Percentiles rank a stretch among this genome's conserved stretches.
phyloP scores from a whole-genome alignment of 30 jellyfish, hydroid and myxozoan genomes.

The Pseudorhiza aurosa region DNA sequence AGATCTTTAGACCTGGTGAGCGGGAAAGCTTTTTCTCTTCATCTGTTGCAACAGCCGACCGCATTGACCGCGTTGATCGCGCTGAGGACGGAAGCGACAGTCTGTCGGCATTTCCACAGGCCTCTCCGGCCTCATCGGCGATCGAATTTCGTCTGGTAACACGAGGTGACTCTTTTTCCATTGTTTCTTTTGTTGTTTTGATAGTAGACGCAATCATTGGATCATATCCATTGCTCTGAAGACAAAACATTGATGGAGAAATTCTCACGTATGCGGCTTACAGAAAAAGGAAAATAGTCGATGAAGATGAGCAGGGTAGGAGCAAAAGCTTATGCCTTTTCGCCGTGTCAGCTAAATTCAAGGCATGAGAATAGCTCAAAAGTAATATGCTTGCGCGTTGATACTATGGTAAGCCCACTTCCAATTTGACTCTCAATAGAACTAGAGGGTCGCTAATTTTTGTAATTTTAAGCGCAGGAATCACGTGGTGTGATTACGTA shows the following conservation, averaged over 20 bases:
- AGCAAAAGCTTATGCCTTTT: too few species aligned
- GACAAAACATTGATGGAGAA: neutral
- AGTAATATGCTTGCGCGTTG: too few species aligned
- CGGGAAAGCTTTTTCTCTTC: slow-evolving; percentile 26
- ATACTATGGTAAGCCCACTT: too few species aligned
- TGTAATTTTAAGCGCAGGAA: too few species aligned
- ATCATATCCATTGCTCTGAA: neutral
- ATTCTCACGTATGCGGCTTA: too few species aligned
- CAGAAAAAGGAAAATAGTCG: too few species aligned
- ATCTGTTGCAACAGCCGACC: slow-evolving; percentile 6
- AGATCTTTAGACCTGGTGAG: slow-evolving; percentile 59
- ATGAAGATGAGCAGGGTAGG: too few species aligned
- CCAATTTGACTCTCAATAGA: too few species aligned
- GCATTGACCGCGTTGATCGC: slow-evolving; percentile 24
- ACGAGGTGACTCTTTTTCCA: slow-evolving; percentile 23
- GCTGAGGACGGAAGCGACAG: neutral
- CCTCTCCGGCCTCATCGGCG: neutral
- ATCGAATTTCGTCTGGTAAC: neutral
- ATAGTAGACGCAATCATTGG: neutral
- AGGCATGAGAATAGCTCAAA: too few species aligned
- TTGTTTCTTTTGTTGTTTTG: neutral
- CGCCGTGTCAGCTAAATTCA: too few species aligned
- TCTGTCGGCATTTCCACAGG: neutral
- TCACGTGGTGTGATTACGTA: too few species aligned
- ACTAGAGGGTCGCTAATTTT: too few species aligned